Conservation (phyloP, 2,113 vertebrate species). For the Trinectes maculatus region DNA sequence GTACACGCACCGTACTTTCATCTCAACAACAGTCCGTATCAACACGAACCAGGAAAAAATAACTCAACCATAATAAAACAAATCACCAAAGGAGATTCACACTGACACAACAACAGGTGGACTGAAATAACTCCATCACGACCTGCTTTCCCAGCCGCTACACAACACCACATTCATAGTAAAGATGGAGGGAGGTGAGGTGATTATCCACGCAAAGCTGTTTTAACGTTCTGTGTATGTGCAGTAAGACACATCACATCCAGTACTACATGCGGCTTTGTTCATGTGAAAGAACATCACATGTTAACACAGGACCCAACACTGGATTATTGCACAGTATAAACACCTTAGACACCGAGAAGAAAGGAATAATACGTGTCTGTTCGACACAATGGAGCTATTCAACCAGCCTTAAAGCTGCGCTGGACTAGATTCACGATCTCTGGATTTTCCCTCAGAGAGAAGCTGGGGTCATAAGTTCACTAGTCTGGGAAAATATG, state of each 20-base stretch:
- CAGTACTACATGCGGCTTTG: not conserved
- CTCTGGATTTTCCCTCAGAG: constrained; percentile 42
- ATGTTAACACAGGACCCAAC: constrained; percentile 46
- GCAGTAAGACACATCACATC: constrained; percentile 5
- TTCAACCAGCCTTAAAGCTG: constrained; percentile 47
- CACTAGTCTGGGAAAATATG: constrained; percentile 44
- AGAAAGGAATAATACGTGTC: constrained; percentile 55
- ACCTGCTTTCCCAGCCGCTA: constrained; percentile 1
- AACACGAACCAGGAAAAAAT: constrained; percentile 67
- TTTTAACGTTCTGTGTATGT: constrained; percentile 4
- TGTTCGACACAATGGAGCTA: constrained; percentile 61
- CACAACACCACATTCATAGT: constrained; percentile 22
- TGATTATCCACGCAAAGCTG: constrained; percentile 18
- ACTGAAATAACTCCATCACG: constrained; percentile 37
- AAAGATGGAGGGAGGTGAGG: constrained; percentile 17
- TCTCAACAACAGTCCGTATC: constrained; percentile 57
- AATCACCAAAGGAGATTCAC: constrained; percentile 52
- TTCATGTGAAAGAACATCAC: constrained; percentile 52
- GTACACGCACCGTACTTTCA: constrained; percentile 25
- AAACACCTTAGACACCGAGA: constrained; percentile 53
- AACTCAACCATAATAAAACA: constrained; percentile 53
- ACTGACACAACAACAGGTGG: constrained; percentile 43
- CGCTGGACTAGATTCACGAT: constrained; percentile 23
- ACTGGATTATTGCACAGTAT: constrained; percentile 55
- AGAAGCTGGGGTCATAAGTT: constrained; percentile 59